Evolutionary conservation across 2,888 invertebrate genomes (phyloP).

Genomic region (Torymus auratus): DNA sequence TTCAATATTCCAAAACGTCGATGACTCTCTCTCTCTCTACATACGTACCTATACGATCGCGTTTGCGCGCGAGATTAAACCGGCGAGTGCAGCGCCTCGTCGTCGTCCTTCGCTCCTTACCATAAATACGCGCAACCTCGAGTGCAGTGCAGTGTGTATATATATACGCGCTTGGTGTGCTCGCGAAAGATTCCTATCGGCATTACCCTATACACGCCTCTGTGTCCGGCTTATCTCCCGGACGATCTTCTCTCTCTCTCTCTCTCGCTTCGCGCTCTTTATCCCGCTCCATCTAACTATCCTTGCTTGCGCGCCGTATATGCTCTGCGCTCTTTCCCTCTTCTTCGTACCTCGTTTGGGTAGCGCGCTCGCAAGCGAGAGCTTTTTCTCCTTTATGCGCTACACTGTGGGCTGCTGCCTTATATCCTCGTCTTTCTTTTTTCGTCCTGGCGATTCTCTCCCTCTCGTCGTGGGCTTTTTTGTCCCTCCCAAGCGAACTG

Average conservation of each 20-base stretch:
- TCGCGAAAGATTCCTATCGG: conserved; percentile 56
- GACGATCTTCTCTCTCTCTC: conserved; percentile 58
- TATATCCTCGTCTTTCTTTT: conserved; percentile 4
- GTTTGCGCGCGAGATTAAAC: not conserved
- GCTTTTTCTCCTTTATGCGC: conserved; percentile 39
- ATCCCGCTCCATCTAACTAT: conserved; percentile 51
- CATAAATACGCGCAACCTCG: conserved; percentile 49
- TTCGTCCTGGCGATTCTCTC: no score
- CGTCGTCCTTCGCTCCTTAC: conserved; percentile 33
- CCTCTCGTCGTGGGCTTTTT: conserved; percentile 6
- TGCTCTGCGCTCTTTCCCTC: conserved; percentile 36
- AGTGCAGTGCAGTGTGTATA: not conserved
- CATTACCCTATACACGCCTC: conserved; percentile 55
- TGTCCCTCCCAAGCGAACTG: conserved; percentile 23
- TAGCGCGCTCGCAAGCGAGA: conserved; percentile 2
- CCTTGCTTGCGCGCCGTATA: not conserved
- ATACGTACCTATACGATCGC: not conserved
- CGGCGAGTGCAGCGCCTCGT: no score
- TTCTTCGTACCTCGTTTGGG: conserved; percentile 31
- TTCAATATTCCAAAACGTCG: conserved; percentile 47
- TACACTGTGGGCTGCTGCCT: not conserved
- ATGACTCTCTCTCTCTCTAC: conserved; percentile 35
- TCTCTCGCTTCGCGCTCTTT: conserved; percentile 51
- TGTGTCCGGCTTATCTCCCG: conserved; percentile 40
- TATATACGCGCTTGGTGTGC: not conserved